A percentile compares a stretch with the other conserved stretches of the same genome.
phyloP scores from a whole-genome alignment of 2,113 vertebrate species.

The Rutilus rutilus region DNA sequence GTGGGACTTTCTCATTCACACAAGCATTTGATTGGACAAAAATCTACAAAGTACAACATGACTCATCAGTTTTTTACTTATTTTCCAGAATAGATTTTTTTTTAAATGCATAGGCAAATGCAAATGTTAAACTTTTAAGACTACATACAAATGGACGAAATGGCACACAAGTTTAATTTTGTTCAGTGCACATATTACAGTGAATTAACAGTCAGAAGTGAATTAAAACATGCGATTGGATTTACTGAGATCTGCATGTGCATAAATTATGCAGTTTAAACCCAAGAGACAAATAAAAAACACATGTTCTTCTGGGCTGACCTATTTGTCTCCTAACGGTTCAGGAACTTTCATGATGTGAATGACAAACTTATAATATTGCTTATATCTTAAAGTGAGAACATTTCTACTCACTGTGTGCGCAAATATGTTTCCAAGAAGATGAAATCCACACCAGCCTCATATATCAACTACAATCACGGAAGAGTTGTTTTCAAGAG shows the following conservation, averaged over 20 bases:
- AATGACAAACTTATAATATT: constrained; percentile 2
- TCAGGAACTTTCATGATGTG: neutral
- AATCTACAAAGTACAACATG: neutral
- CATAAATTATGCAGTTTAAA: neutral
- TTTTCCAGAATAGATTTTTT: too few relatives aligned
- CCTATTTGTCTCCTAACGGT: constrained; percentile 4
- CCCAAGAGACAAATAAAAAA: neutral
- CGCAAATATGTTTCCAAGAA: constrained; percentile 11
- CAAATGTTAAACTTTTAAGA: too few relatives aligned
- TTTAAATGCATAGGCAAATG: too few relatives aligned
- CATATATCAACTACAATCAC: constrained; percentile 39
- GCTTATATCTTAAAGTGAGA: constrained; percentile 1
- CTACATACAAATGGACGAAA: too few relatives aligned
- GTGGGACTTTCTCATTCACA: neutral
- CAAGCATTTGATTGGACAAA: neutral
- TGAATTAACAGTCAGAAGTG: neutral
- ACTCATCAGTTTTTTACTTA: too few relatives aligned
- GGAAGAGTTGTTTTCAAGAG: constrained; percentile 39
- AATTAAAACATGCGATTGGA: neutral
- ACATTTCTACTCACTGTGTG: neutral
- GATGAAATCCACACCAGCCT: neutral
- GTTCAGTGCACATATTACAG: neutral
- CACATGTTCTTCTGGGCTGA: constrained; percentile 25
- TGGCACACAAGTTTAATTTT: neutral
- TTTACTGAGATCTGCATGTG: neutral